phyloP scores from a whole-genome alignment of 1,140 invertebrate genomes.

The Drosophila azteca region DNA sequence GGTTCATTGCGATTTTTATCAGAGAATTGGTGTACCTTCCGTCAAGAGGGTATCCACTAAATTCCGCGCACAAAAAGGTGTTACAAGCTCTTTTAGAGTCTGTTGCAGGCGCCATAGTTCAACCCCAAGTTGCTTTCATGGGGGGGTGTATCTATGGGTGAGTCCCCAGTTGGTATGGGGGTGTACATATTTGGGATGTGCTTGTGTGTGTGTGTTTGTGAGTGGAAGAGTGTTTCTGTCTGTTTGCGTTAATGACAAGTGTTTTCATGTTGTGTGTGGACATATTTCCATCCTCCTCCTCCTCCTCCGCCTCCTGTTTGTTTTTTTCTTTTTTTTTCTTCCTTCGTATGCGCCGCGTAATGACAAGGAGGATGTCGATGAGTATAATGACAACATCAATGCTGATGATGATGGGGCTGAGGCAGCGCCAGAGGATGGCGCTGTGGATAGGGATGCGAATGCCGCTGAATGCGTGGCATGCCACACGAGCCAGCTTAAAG shows the following conservation, averaged over 20 bases:
- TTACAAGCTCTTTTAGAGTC: constrained; percentile 18
- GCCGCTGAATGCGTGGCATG: constrained; percentile 24
- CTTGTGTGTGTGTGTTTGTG: constrained; percentile 26
- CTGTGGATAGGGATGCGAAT: constrained; percentile 13
- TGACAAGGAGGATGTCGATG: constrained; percentile 76
- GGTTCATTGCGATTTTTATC: neutral
- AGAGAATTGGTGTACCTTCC: neutral
- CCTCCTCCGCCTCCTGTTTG: too few species aligned
- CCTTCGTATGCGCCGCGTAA: constrained; percentile 62
- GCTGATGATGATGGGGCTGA: constrained; percentile 64
- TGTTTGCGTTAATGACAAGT: constrained; percentile 79
- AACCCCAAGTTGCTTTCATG: constrained; percentile 8
- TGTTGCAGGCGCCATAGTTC: constrained; percentile 42
- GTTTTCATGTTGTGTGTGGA: constrained; percentile 58
- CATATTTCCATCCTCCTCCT: constrained; percentile 21
- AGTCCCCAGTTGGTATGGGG: neutral
- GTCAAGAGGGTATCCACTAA: constrained; percentile 14
- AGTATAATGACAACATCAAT: constrained; percentile 79
- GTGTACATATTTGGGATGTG: neutral
- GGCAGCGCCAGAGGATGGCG: constrained; percentile 21
- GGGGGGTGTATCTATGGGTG: neutral
- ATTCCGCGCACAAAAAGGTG: constrained; percentile 29
- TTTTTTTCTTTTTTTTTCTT: constrained; percentile 21
- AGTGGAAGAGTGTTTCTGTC: constrained; percentile 31
- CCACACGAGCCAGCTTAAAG: constrained; percentile 64